Percentiles rank a stretch among this genome's conserved stretches.
These are phyloP conservation scores for Stichodactyla mertensii DNA, from an alignment of 64 coral and sea anemone genomes.

Conservation along the genomic window DNA sequence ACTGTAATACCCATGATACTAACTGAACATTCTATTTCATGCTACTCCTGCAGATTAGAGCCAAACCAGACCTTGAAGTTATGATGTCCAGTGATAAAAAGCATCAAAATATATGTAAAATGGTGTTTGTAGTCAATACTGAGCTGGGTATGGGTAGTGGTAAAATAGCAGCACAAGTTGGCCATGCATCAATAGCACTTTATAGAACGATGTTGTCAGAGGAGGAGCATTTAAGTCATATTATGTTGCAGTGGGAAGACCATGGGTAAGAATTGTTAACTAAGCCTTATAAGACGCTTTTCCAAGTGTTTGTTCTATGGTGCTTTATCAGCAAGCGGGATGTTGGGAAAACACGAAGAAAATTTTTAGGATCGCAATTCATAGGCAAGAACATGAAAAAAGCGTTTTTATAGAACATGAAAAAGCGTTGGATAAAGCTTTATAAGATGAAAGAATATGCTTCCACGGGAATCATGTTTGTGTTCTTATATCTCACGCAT, in stretches of 20 bases:
- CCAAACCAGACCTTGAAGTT: constrained; percentile 25
- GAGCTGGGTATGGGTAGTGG: constrained; percentile 83
- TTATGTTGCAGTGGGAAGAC: constrained; percentile 82
- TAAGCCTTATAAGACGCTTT: no score
- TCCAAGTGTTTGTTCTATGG: no score
- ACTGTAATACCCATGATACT: no score
- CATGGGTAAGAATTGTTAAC: constrained; percentile 55
- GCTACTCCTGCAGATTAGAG: constrained; percentile 21
- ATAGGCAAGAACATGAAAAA: no score
- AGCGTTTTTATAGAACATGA: no score
- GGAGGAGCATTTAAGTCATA: constrained; percentile 29
- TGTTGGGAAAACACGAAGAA: not conserved
- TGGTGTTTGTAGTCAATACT: constrained; percentile 91
- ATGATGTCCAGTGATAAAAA: constrained; percentile 30
- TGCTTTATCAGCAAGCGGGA: no score
- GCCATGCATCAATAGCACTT: constrained; percentile 80
- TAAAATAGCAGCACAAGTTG: constrained; percentile 92
- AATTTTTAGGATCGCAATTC: no score
- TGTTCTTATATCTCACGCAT: no score
- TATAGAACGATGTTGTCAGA: constrained; percentile 61
- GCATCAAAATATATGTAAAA: constrained; percentile 55
- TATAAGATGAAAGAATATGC: no score
- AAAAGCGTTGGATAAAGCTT: no score
- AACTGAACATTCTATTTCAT: not conserved
- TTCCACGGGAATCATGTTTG: no score